Conservation (phyloP, 2,113 vertebrate genomes). For the Bostrychus sinensis region DNA sequence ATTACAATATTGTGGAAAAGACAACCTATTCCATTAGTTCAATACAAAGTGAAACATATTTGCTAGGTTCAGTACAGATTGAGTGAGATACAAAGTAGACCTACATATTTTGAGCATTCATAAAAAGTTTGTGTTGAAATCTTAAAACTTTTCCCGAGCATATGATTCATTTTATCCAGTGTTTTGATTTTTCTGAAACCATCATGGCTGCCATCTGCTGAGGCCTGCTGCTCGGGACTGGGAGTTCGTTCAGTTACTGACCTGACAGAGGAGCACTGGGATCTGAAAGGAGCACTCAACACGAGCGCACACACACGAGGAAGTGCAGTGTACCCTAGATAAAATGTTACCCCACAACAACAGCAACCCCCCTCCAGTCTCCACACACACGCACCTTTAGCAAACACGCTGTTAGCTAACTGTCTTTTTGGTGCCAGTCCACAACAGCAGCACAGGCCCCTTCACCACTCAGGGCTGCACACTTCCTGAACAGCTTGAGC, state of each 20-base stretch:
- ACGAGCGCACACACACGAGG: conserved; percentile 65
- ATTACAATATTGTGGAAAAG: too few species aligned
- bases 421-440: conserved; percentile 44
- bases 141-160: background rate
- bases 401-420: conserved; percentile 29
- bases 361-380: background rate
- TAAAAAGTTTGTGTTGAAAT: background rate
- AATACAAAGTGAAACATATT: too few species aligned
- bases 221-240: conserved; percentile 20
- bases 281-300: conserved; percentile 53
- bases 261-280: conserved; percentile 25
- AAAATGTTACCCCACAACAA: conserved; percentile 46
- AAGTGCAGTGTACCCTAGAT: conserved; percentile 75
- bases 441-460: conserved; percentile 32
- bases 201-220: conserved; percentile 54
- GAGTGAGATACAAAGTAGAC: background rate
- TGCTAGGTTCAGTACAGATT: too few species aligned
- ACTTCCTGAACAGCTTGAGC: conserved; percentile 77
- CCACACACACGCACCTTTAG: conserved; percentile 13
- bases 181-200: conserved; percentile 25
- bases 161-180: conserved; percentile 13
- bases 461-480: conserved; percentile 22
- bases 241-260: conserved; percentile 24
- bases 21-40: too few species aligned
- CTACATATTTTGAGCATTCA: background rate